A percentile compares a stretch with the other conserved stretches of the same genome.
These are phyloP conservation scores for Philopotamus ludificatus DNA, from an alignment of 1,140 invertebrate species.

Conservation along the genomic window DNA sequence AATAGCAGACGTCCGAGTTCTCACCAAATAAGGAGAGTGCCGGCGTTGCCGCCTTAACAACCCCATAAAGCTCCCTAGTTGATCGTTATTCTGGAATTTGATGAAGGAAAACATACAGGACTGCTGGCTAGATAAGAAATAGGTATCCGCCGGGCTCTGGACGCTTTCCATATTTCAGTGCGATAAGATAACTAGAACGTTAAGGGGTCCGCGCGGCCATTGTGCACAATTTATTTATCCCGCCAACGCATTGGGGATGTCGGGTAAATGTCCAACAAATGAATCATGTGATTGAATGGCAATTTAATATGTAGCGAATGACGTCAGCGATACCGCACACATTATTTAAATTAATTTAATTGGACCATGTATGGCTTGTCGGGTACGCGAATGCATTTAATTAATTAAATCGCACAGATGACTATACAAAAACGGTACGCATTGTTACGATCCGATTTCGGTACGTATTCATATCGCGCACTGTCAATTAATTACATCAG, in stretches of 20 bases:
- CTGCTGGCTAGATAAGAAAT: constrained; percentile 1
- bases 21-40: constrained; percentile 14
- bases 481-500: not conserved
- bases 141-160: constrained; percentile 9
- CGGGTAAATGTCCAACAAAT: too few relatives aligned
- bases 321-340: too few relatives aligned
- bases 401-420: too few relatives aligned
- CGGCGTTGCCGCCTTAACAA: too few relatives aligned
- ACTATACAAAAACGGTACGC: too few relatives aligned
- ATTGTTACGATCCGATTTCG: not conserved
- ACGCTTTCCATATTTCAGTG: constrained; percentile 24
- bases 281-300: too few relatives aligned
- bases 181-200: constrained; percentile 11
- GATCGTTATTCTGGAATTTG: constrained; percentile 38
- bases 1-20: constrained; percentile 24
- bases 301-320: too few relatives aligned
- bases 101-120: constrained; percentile 23
- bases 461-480: not conserved
- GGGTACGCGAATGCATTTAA: too few relatives aligned
- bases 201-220: not conserved
- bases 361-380: too few relatives aligned
- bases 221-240: too few relatives aligned
- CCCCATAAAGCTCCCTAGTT: constrained; percentile 34
- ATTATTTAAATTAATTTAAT: too few relatives aligned
- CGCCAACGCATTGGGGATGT: too few relatives aligned